Percentiles rank a stretch among this genome's conserved stretches.
phyloP scores from a whole-genome alignment of 92 coral and sea anemone species.

The Virgularia gustaviana region DNA sequence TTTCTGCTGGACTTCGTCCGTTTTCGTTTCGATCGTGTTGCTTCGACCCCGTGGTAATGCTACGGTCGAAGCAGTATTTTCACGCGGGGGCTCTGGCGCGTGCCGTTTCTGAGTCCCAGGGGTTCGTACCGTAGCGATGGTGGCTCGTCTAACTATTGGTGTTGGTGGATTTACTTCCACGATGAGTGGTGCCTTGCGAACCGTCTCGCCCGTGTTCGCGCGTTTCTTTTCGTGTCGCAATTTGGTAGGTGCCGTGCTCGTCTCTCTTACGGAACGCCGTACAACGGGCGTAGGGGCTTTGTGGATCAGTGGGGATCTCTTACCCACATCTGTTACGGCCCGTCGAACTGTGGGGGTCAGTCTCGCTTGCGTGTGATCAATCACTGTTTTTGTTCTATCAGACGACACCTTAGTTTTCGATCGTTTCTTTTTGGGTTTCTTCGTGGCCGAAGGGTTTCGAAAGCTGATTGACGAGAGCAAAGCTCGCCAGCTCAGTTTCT shows the following conservation, averaged over 20 bases:
- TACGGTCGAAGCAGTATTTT: no score
- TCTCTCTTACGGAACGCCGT: no score
- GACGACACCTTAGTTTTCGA: background rate
- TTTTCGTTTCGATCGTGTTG: background rate
- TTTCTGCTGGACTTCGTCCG: slow-evolving; percentile 15
- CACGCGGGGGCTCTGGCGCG: background rate
- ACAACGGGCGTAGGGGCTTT: no score
- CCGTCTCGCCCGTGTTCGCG: background rate
- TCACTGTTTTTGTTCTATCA: background rate
- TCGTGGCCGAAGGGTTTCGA: background rate
- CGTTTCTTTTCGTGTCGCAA: background rate
- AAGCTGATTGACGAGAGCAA: slow-evolving; percentile 25
- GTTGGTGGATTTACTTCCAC: background rate
- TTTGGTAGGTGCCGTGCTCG: background rate
- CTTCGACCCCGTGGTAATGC: no score
- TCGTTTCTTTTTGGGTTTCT: background rate
- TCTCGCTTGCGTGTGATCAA: no score
- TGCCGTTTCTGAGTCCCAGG: background rate
- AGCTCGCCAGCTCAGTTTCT: slow-evolving; percentile 16
- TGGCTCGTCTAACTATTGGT: background rate
- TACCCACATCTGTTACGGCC: no score
- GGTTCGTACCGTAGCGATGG: background rate
- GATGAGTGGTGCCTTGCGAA: background rate
- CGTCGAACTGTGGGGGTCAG: no score
- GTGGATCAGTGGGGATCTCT: no score